These are phyloP conservation scores for Abscondita cerata DNA, from an alignment of 2,888 invertebrate species.

Conservation along the genomic window DNA sequence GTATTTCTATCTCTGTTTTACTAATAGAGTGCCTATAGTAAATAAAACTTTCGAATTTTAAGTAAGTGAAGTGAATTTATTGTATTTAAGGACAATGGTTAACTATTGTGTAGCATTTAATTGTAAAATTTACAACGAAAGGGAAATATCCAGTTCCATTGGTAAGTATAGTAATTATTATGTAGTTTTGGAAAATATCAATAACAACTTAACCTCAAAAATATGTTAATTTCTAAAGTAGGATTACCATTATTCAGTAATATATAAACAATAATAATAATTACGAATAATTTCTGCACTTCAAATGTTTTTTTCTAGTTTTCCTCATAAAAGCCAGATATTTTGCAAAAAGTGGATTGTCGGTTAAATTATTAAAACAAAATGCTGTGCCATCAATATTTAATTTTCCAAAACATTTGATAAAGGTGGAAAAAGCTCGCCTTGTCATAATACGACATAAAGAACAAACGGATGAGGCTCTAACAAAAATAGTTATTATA, in stretches of 20 bases:
- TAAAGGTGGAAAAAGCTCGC: not conserved
- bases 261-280: not conserved
- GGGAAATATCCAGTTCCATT: slow-evolving; percentile 4
- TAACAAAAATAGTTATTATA: too few relatives aligned
- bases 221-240: too few relatives aligned
- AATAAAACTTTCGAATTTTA: too few relatives aligned
- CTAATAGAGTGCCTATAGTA: too few relatives aligned
- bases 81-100: too few relatives aligned
- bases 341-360: slow-evolving; percentile 36
- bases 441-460: not conserved
- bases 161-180: slow-evolving; percentile 1
- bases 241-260: too few relatives aligned
- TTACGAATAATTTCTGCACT: not conserved
- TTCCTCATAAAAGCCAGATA: slow-evolving; percentile 37
- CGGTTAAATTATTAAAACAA: slow-evolving; percentile 29
- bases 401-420: slow-evolving; percentile 30
- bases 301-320: slow-evolving; percentile 13
- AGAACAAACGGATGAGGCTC: too few relatives aligned
- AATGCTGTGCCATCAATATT: slow-evolving; percentile 37
- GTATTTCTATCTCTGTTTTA: too few relatives aligned
- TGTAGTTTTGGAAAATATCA: not conserved
- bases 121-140: slow-evolving; percentile 7
- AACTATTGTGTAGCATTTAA: slow-evolving; percentile 7
- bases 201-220: too few relatives aligned
- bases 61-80: too few relatives aligned